These are phyloP conservation scores for Lasioglossum lativentre DNA, from an alignment of 2,888 invertebrate species.

Conservation along the genomic window DNA sequence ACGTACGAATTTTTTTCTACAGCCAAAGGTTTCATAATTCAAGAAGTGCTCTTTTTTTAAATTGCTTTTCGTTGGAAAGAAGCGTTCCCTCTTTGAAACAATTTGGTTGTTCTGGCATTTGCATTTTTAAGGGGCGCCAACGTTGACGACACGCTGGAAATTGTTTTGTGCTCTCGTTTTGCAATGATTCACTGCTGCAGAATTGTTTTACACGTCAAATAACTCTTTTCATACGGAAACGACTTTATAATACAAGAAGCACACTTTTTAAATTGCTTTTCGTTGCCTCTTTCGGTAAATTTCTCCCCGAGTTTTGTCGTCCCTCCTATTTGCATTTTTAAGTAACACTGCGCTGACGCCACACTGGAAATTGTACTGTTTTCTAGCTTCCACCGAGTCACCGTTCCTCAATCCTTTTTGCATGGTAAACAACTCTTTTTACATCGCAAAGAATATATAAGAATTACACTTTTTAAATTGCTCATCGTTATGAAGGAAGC, in stretches of 20 bases:
- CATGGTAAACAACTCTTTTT: not conserved
- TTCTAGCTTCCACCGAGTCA: not conserved
- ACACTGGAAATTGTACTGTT: not conserved
- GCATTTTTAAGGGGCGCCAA: not conserved
- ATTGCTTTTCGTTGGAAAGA: not conserved
- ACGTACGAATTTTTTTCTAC: not conserved
- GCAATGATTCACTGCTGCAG: too few relatives aligned
- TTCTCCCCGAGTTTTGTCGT: too few relatives aligned
- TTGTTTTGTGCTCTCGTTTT: not conserved
- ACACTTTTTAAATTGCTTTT: too few relatives aligned
- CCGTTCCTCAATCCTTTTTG: not conserved
- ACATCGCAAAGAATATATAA: not conserved
- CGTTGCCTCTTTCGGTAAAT: too few relatives aligned
- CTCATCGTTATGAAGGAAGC: not conserved
- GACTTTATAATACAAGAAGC: too few relatives aligned
- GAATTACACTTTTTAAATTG: not conserved
- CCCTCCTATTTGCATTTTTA: not conserved
- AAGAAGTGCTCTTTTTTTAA: not conserved
- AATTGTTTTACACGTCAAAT: too few relatives aligned
- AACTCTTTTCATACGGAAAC: too few relatives aligned
- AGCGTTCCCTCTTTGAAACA: not conserved
- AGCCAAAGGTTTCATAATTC: not conserved
- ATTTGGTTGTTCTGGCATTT: not conserved
- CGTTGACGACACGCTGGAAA: not conserved
- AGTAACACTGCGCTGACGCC: not conserved